These are phyloP conservation scores for Argya squamiceps DNA, from an alignment of 2,797 vertebrate genomes.

Conservation along the genomic window DNA sequence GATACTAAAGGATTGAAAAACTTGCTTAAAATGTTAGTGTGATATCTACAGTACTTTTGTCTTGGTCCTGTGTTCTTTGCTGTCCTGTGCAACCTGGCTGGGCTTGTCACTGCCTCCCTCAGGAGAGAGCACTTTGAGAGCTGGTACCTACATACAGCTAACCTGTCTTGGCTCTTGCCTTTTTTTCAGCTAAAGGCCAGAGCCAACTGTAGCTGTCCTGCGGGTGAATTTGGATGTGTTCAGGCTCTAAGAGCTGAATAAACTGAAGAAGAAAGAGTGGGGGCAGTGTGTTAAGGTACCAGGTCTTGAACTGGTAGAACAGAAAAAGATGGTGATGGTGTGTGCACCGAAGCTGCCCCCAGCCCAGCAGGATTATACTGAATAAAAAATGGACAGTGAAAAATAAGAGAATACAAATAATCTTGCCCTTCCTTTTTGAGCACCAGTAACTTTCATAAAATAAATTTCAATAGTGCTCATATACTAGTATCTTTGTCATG, in stretches of 20 bases:
- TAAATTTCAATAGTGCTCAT: background rate
- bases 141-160: background rate
- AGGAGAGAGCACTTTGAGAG: background rate
- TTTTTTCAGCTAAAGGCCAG: background rate
- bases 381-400: background rate
- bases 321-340: background rate
- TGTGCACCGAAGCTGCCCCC: background rate
- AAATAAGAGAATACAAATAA: background rate
- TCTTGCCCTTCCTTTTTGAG: background rate
- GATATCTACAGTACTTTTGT: background rate
- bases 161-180: background rate
- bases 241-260: background rate
- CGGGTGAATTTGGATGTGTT: background rate
- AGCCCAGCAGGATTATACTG: background rate
- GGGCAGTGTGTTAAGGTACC: background rate
- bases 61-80: background rate
- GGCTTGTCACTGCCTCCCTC: background rate
- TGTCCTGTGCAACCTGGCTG: background rate
- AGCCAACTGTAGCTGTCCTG: background rate
- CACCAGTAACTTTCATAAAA: background rate
- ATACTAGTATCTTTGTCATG: background rate
- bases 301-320: background rate
- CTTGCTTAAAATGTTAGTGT: background rate
- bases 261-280: background rate
- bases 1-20: background rate